phyloP scores from a whole-genome alignment of 2,113 vertebrate species.

The Serinus canaria region DNA sequence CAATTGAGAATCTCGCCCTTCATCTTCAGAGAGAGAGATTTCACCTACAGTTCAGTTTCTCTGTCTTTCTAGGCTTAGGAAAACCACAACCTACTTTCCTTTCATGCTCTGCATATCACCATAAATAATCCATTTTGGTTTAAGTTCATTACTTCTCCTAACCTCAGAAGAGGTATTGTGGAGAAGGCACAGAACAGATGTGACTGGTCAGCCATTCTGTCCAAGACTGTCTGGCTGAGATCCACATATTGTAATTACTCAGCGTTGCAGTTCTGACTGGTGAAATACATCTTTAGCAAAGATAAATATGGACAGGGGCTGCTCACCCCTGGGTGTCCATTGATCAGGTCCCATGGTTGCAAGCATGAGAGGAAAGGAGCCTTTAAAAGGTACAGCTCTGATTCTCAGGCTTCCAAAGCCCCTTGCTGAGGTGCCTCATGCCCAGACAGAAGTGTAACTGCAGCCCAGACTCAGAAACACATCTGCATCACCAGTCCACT shows the following conservation, averaged over 20 bases:
- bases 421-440: background rate
- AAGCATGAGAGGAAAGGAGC: background rate
- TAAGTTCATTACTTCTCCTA: background rate
- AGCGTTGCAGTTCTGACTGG: background rate
- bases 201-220: background rate
- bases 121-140: background rate
- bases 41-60: background rate
- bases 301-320: background rate
- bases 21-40: slow-evolving; percentile 17
- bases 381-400: background rate
- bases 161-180: background rate
- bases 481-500: background rate
- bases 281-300: background rate
- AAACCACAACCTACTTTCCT: background rate
- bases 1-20: slow-evolving; percentile 27
- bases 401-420: background rate
- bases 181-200: background rate
- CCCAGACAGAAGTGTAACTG: background rate
- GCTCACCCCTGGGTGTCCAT: background rate
- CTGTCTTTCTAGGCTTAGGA: background rate
- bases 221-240: background rate
- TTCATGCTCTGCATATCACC: background rate
- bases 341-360: background rate
- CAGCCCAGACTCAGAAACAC: background rate
- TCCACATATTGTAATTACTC: background rate